A percentile compares a stretch with the other conserved stretches of the same genome.
These are phyloP conservation scores for Hydrocynus forskahlii DNA, from an alignment of 2,797 vertebrate genomes.

Conservation along the genomic window DNA sequence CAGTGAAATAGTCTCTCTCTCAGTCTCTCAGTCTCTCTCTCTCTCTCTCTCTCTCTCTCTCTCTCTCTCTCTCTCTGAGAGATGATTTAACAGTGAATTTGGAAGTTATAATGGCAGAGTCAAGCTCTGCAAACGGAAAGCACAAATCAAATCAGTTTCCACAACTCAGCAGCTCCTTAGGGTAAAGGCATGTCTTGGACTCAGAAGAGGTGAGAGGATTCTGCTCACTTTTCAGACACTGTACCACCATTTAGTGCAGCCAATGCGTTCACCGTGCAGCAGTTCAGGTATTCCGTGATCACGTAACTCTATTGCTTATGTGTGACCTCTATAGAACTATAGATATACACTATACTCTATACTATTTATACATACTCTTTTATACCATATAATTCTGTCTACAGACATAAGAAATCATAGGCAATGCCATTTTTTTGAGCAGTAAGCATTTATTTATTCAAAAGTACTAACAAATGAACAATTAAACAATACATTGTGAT, in stretches of 20 bases:
- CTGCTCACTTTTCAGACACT: neutral
- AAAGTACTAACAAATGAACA: no score
- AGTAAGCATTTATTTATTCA: no score
- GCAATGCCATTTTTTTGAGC: no score
- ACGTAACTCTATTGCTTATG: neutral
- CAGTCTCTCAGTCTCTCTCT: neutral
- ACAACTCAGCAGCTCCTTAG: constrained; percentile 32
- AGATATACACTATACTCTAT: no score
- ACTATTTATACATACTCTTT: neutral
- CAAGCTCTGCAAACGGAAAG: constrained; percentile 18
- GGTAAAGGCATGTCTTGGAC: neutral
- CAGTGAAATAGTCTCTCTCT: constrained; percentile 23
- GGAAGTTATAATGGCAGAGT: constrained; percentile 38
- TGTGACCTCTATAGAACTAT: neutral
- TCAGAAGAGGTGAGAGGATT: neutral
- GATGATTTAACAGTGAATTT: constrained; percentile 40
- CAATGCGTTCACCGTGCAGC: neutral
- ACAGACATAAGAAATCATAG: no score
- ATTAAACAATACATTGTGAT: no score
- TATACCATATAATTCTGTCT: no score
- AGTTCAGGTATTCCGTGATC: neutral
- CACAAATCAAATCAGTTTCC: constrained; percentile 28
- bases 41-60: neutral
- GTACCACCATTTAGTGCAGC: neutral
- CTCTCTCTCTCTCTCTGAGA: constrained; percentile 6